These are phyloP conservation scores for Xenops minutus DNA, from an alignment of 2,797 vertebrate genomes.

Conservation along the genomic window DNA sequence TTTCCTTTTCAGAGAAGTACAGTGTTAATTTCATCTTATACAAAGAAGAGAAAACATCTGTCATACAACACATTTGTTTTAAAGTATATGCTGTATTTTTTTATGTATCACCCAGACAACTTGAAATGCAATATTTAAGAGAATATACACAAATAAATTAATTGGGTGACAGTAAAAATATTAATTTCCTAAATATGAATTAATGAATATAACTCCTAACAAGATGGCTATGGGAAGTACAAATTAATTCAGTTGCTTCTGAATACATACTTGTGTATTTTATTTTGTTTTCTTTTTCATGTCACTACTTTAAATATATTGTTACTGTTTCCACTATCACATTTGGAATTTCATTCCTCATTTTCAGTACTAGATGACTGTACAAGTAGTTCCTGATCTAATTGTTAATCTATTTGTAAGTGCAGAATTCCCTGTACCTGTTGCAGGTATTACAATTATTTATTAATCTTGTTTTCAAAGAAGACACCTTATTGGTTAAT, in stretches of 20 bases:
- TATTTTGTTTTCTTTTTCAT: neutral
- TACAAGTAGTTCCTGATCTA: neutral
- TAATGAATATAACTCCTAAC: neutral
- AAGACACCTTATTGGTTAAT: neutral
- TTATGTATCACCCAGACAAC: neutral
- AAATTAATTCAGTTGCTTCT: neutral
- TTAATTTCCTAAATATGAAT: neutral
- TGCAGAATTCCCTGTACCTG: neutral
- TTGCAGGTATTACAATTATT: neutral
- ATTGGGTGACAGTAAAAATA: neutral
- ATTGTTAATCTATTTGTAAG: neutral
- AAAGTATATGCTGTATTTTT: neutral
- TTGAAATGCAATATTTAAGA: neutral
- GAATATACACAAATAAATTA: neutral
- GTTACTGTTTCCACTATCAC: neutral
- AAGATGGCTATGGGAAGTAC: neutral
- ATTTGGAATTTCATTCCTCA: neutral
- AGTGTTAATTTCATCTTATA: neutral
- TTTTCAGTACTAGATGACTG: neutral
- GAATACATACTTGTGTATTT: neutral
- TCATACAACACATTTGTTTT: neutral
- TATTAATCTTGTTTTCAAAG: neutral
- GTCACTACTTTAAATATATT: neutral
- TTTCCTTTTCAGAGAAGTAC: neutral
- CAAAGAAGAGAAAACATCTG: neutral